Evolutionary conservation across 64 coral and sea anemone species (phyloP).

Genomic region (Pocillopora verrucosa): DNA sequence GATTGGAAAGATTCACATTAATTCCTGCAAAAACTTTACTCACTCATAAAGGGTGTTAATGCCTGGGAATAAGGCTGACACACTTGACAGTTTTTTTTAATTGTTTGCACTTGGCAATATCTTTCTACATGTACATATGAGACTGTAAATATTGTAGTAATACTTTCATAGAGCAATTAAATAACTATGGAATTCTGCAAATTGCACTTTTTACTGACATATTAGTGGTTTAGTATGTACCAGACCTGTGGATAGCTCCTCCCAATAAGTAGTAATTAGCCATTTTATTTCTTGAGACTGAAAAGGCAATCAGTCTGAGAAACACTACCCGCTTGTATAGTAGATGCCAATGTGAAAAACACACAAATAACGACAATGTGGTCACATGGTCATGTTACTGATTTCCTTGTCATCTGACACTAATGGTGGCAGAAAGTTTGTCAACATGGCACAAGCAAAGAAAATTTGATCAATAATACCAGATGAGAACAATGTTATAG

Average conservation of each 20-base stretch:
- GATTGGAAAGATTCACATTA: conserved; percentile 14
- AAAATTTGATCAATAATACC: conserved; percentile 64
- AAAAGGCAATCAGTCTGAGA: conserved; percentile 20
- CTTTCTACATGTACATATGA: not conserved
- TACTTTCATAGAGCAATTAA: conserved; percentile 15
- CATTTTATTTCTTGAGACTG: conserved; percentile 9
- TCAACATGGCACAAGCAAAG: conserved; percentile 62
- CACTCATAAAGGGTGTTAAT: conserved; percentile 1
- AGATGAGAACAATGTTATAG: conserved; percentile 42
- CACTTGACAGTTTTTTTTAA: conserved; percentile 4
- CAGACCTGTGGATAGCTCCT: conserved; percentile 8
- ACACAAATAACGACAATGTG: conserved; percentile 3
- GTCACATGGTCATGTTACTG: conserved; percentile 18
- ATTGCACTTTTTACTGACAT: conserved; percentile 1
- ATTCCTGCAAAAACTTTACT: conserved; percentile 7
- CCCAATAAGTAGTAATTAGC: conserved; percentile 3
- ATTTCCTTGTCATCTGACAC: conserved; percentile 35
- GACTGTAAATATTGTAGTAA: not conserved
- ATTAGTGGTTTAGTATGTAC: conserved; percentile 15
- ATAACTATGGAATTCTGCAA: not conserved
- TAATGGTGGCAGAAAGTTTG: conserved; percentile 60
- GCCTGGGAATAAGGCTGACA: conserved; percentile 13
- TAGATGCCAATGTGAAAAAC: conserved; percentile 8
- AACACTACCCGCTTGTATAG: conserved; percentile 21
- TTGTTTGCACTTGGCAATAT: not conserved